Evolutionary conservation across 2,888 invertebrate genomes (phyloP), one percentile per base, ranked within the genome.

Genomic region (Pachliopta kotzebuea): DNA sequence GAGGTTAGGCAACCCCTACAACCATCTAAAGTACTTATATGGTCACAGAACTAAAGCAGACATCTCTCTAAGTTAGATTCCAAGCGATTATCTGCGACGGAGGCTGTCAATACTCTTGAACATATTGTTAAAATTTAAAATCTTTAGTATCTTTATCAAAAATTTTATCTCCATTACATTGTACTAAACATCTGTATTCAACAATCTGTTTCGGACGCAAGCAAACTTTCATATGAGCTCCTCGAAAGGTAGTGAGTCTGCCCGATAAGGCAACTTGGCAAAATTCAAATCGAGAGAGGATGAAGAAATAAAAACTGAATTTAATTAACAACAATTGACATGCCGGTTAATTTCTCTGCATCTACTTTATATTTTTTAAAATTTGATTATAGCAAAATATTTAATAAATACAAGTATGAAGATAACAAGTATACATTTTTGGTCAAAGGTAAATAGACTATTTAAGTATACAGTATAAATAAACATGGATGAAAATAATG

Each of bases 201-300:
- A 52, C 11, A 52, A 52, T 52, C 18, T 52, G 49, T 54, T 37
- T 58, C 62, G 55, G 55, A 59, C 42, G 59, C 55, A 24, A 42
- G 17, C 50, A 42, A 61, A 66, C 59, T 66, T 66, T 66, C 62
- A 62, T 66, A 23, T 56, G 65, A 62, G 55, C 65, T 59, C 26
- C 55, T 31, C 58, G 62, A 54, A 62, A 66, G 55, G 58, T 42
- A 37, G 49, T 56, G 42, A 62, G 62, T n/a, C 24, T 49, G 45
- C 65, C 50, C 29, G 50, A 62, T 66, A 66, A 42, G 62, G 65
- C 55, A 62, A 59, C 65, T 62, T 65, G 62, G 55, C 55, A 56
- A 62, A 59, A 62, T 59, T 66, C 50, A 59, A 62, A 66, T 52
- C 54, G 55, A 55, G 21, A 26, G 50, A 59, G 45, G 55, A 59